Conservation (phyloP, 2,113 vertebrate genomes). For the Brachyistius frenatus region DNA sequence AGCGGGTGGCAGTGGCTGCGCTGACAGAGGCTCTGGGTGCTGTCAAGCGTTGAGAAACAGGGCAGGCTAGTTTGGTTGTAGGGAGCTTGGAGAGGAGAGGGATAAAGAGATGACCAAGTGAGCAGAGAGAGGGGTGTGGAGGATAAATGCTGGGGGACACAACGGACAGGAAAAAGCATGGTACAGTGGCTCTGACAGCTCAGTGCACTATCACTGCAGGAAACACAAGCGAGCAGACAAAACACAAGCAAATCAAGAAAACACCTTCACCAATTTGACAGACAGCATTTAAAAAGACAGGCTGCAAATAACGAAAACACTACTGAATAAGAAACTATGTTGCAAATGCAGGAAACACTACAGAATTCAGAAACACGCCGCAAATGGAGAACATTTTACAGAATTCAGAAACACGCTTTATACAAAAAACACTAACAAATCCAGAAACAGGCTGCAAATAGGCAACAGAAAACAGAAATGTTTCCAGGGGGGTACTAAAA, state of each 20-base stretch:
- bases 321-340: too few relatives aligned
- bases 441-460: too few relatives aligned
- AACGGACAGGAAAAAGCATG: neutral
- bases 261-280: too few relatives aligned
- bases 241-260: neutral
- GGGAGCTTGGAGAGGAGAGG: constrained; percentile 5
- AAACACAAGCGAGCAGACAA: neutral
- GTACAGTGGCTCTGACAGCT: neutral
- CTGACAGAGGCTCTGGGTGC: constrained; percentile 45
- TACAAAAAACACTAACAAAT: too few relatives aligned
- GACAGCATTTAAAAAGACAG: too few relatives aligned
- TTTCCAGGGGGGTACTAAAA: too few relatives aligned
- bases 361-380: neutral
- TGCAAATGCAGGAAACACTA: neutral
- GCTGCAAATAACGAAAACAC: too few relatives aligned
- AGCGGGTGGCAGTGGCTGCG: constrained; percentile 17
- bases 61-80: constrained; percentile 19
- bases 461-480: too few relatives aligned
- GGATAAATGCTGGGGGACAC: constrained; percentile 26
- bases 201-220: too few relatives aligned
- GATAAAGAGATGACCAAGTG: constrained; percentile 50
- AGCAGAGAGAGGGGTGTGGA: constrained; percentile 21
- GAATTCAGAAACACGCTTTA: too few relatives aligned
- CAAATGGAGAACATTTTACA: neutral
- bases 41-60: constrained; percentile 40